phyloP scores from a whole-genome alignment of 2,113 vertebrate species.

The Vulpes ferrilata region DNA sequence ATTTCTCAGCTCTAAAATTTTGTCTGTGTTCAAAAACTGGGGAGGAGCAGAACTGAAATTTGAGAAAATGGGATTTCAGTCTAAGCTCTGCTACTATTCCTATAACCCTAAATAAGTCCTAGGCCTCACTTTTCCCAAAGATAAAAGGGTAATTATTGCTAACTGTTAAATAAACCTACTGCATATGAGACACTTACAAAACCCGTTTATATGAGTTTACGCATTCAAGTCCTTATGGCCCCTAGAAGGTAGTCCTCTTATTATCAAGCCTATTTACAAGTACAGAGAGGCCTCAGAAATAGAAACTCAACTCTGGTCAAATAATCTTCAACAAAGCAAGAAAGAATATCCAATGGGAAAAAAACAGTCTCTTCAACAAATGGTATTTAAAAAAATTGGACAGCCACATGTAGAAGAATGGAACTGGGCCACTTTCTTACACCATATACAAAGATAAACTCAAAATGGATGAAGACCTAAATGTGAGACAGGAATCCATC shows the following conservation, averaged over 20 bases:
- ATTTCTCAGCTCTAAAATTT: background rate
- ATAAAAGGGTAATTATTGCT: background rate
- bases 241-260: background rate
- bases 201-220: background rate
- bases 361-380: no score
- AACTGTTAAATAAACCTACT: background rate
- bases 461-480: no score
- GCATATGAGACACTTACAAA: background rate
- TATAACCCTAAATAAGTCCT: background rate
- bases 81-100: background rate
- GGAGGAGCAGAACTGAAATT: background rate
- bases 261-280: background rate
- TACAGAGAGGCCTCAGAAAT: background rate
- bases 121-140: background rate
- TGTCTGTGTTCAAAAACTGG: background rate
- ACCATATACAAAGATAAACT: no score
- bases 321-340: background rate
- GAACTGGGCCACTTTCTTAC: no score
- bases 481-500: no score
- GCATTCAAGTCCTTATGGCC: background rate
- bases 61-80: background rate
- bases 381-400: no score
- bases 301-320: background rate
- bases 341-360: background rate
- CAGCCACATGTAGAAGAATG: no score